Percentiles rank a stretch among this genome's conserved stretches.
phyloP scores from a whole-genome alignment of 2,113 vertebrate species.

The Mastomys natalensis region DNA sequence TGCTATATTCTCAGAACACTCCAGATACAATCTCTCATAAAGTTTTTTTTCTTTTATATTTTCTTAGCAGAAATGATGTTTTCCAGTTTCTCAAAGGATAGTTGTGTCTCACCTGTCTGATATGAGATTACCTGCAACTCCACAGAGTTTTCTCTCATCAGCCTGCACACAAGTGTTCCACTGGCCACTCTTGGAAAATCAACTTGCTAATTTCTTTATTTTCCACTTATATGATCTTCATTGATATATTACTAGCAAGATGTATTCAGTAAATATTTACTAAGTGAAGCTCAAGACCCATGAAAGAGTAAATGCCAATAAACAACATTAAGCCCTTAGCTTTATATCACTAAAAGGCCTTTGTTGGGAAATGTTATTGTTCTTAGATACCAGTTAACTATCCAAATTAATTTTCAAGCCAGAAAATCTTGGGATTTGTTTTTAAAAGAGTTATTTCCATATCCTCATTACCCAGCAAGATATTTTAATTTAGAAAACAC shows the following conservation, averaged over 20 bases:
- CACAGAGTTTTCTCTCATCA: background rate
- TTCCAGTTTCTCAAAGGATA: background rate
- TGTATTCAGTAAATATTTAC: slow-evolving; percentile 13
- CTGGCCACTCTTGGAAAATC: slow-evolving; percentile 25
- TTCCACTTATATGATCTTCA: background rate
- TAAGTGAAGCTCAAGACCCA: background rate
- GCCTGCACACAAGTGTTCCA: background rate
- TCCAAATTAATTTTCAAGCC: slow-evolving; percentile 43
- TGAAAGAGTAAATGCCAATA: slow-evolving; percentile 5
- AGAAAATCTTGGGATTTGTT: slow-evolving; percentile 37
- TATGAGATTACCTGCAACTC: background rate
- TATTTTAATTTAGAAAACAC: slow-evolving; percentile 34
- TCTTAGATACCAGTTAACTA: slow-evolving; percentile 27
- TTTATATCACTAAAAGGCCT: background rate
- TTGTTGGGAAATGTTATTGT: background rate
- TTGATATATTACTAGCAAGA: background rate
- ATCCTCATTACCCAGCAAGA: slow-evolving; percentile 17
- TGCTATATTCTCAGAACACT: background rate
- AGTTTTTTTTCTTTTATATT: background rate
- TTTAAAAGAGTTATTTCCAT: background rate
- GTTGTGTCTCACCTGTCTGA: background rate
- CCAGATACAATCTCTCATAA: background rate
- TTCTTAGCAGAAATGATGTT: background rate
- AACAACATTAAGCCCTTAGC: background rate
- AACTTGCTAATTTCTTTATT: background rate